phyloP scores from a whole-genome alignment of 2,113 vertebrate genomes.

The Daboia siamensis region DNA sequence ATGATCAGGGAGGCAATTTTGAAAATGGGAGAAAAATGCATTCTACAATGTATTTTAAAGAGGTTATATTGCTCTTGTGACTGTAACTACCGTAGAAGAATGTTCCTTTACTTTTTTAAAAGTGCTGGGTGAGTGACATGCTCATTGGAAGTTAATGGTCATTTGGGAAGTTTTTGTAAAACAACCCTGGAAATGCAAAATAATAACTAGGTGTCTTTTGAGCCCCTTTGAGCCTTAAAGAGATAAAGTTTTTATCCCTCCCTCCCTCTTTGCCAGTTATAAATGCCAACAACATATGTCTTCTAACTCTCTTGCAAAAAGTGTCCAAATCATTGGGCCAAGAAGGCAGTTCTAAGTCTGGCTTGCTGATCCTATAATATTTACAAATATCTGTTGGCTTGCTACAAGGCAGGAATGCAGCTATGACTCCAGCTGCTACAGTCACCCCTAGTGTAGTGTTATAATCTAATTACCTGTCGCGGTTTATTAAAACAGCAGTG shows the following conservation, averaged over 20 bases:
- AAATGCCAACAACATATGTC: slow-evolving; percentile 23
- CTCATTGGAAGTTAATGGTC: background rate
- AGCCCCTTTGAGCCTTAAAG: background rate
- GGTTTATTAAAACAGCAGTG: slow-evolving; percentile 21
- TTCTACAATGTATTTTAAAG: background rate
- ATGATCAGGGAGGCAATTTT: background rate
- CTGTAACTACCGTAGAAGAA: background rate
- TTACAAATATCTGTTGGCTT: background rate
- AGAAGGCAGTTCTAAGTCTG: slow-evolving; percentile 20
- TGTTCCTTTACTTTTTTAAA: background rate
- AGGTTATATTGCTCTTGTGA: background rate
- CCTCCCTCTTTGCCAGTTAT: background rate
- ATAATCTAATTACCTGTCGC: background rate
- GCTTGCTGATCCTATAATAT: slow-evolving; percentile 39
- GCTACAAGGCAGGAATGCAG: slow-evolving; percentile 34
- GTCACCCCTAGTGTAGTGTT: background rate
- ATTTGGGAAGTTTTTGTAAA: background rate
- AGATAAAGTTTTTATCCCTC: background rate
- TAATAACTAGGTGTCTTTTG: background rate
- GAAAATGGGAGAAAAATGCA: background rate
- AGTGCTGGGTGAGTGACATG: background rate
- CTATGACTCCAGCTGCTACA: slow-evolving; percentile 26
- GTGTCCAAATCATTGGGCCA: slow-evolving; percentile 1
- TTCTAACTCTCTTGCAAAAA: slow-evolving; percentile 3
- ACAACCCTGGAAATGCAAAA: background rate